Evolutionary conservation across 35 echinoderm and acorn worm genomes (phyloP), one percentile per base, ranked within the genome.

Genomic region (Heliocidaris tuberculata): DNA sequence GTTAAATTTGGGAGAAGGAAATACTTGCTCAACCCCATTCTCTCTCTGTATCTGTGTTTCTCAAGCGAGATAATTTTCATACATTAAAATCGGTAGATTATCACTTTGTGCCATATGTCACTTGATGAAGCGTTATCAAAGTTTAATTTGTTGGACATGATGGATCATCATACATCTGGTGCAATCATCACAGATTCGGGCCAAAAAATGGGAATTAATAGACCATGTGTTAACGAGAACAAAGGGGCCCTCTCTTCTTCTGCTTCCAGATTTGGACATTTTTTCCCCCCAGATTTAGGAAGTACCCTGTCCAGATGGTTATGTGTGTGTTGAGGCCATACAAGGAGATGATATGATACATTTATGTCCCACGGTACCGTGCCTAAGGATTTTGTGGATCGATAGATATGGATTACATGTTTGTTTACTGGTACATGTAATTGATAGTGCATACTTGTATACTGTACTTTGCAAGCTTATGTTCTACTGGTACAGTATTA

Each of bases 131-230:
- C 65, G 27, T n/a, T 78, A 78, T 78, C 65, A 78, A 78, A 78
- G 65, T 78, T 78, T 78, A 78, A 78, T 78, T 78, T 78, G 65
- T 78, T 4, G 65, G 65, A 78, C 65, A 27, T 78, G 65, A 78
- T 78, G 21, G 65, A 78, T 78, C 65, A 78, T 78, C 65, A n/a
- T 78, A 78, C 65, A 78, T n/a, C 21, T 78, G 65, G 65, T 78
- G 65, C n/a, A 78, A 78, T 78, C 65, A 24, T 78, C 65, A 78
- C 27, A n/a, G 65, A 78, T 78, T 78, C 65, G 27, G 65, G 65
- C 65, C 65, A n/a, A 78, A 78, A 78, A 78, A 8, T n/a, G 17
- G 65, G 65, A 78, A 78, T 78, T 78, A 78, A 78, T 17, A 78
- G 65, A 78, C 65, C 65, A 78, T 78, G 17, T 78, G 27, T n/a